A percentile compares a stretch with the other conserved stretches of the same genome.
phyloP scores from a whole-genome alignment of 2,888 invertebrate species.

The Andrena bicolor region DNA sequence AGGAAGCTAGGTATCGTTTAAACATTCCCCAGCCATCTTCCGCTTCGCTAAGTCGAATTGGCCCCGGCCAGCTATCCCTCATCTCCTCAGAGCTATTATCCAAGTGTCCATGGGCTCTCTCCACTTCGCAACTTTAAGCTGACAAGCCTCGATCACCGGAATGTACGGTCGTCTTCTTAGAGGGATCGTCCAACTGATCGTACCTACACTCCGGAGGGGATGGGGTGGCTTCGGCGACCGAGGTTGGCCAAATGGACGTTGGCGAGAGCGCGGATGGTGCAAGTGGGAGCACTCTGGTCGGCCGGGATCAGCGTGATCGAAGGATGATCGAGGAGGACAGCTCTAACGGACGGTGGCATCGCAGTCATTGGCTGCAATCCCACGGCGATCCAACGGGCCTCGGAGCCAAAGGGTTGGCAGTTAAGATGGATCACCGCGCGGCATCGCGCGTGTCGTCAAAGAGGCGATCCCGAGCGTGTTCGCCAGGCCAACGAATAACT shows the following conservation, averaged over 20 bases:
- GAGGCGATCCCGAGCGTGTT: constrained; percentile 67
- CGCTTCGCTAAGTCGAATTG: no score
- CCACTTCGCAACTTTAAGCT: no score
- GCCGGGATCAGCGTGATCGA: constrained; percentile 69
- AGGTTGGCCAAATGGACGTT: background rate
- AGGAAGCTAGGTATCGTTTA: no score
- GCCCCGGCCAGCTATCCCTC: no score
- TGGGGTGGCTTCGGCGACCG: background rate
- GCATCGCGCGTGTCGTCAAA: constrained; percentile 74
- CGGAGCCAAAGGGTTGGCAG: constrained; percentile 73
- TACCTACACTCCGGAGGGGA: no score
- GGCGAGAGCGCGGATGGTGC: constrained; percentile 4
- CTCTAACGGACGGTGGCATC: constrained; percentile 76
- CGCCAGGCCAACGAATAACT: constrained; percentile 70
- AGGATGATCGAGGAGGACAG: constrained; percentile 77
- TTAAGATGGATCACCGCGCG: constrained; percentile 81
- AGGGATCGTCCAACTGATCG: no score
- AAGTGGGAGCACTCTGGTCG: constrained; percentile 60
- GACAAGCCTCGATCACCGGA: no score
- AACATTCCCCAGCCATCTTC: no score
- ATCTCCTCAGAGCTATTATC: no score
- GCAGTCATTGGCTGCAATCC: constrained; percentile 72
- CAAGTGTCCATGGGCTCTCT: no score
- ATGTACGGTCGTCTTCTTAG: no score
- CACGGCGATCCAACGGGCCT: constrained; percentile 46